Evolutionary conservation across 2,113 vertebrate species (phyloP).

Genomic region (Nerophis ophidion): DNA sequence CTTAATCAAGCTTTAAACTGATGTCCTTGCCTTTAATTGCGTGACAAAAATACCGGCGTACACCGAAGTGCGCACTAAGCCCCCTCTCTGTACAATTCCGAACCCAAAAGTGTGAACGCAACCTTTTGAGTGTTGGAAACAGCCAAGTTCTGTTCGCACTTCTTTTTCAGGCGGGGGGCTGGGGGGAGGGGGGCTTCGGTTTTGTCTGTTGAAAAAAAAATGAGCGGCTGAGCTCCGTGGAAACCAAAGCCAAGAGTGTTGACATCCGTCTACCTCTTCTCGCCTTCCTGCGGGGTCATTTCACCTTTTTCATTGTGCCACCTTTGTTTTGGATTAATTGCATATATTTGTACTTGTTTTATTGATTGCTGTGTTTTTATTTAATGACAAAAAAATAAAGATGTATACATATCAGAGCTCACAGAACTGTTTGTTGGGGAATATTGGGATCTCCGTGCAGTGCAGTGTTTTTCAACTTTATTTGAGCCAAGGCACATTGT

Average conservation of each 20-base stretch:
- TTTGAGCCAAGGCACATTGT: too few relatives aligned
- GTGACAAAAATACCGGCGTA: too few relatives aligned
- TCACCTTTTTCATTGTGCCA: slow-evolving; percentile 5
- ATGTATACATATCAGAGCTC: slow-evolving; percentile 11
- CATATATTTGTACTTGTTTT: neutral
- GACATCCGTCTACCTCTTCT: slow-evolving; percentile 7
- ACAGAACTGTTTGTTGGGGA: neutral
- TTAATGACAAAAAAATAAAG: slow-evolving; percentile 28
- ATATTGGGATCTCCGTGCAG: too few relatives aligned
- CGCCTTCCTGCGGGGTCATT: neutral
- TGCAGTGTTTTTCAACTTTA: too few relatives aligned
- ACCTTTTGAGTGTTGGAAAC: too few relatives aligned
- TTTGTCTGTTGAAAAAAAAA: neutral
- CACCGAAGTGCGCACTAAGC: too few relatives aligned
- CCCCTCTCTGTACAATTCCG: too few relatives aligned
- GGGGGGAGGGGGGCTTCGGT: neutral
- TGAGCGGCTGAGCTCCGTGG: neutral
- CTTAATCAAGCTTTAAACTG: too few relatives aligned
- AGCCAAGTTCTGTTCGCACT: neutral
- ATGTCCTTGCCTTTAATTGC: too few relatives aligned
- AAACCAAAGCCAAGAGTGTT: neutral
- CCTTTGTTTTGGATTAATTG: neutral
- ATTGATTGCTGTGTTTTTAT: slow-evolving; percentile 23
- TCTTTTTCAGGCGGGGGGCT: neutral
- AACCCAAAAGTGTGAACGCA: too few relatives aligned